Evolutionary conservation across 2,797 vertebrate species (phyloP).

Genomic region (Simalia tracyae): DNA sequence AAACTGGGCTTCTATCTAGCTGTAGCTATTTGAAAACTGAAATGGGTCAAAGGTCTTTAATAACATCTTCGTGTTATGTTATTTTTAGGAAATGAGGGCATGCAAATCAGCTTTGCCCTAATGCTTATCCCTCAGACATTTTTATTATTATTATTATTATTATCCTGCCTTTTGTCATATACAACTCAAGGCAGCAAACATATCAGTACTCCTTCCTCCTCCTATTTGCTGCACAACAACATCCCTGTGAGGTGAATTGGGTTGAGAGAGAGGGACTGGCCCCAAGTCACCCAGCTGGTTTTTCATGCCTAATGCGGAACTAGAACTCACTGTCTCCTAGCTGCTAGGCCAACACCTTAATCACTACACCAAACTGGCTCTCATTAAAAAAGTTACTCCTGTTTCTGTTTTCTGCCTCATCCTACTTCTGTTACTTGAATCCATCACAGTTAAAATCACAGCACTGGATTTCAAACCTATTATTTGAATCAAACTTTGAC

Average conservation of each 20-base stretch:
- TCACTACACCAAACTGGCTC: no score
- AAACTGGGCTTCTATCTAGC: slow-evolving; percentile 56
- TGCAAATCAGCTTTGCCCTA: slow-evolving; percentile 18
- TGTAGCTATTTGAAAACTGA: slow-evolving; percentile 52
- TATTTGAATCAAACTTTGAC: neutral
- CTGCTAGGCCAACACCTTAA: no score
- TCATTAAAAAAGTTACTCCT: slow-evolving; percentile 9
- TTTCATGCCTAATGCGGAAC: no score
- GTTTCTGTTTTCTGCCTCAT: slow-evolving; percentile 7
- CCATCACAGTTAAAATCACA: neutral
- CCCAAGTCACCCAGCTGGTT: no score
- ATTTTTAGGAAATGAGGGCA: slow-evolving; percentile 19
- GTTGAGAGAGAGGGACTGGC: no score
- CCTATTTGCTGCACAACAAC: no score
- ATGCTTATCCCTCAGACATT: slow-evolving; percentile 13
- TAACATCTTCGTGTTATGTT: slow-evolving; percentile 41
- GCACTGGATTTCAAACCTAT: neutral
- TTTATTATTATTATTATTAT: no score
- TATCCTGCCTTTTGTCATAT: no score
- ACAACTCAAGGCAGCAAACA: no score
- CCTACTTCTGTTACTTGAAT: neutral
- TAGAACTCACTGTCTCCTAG: no score
- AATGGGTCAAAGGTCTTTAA: slow-evolving; percentile 52
- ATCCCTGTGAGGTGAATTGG: no score
- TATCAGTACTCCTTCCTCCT: no score